phyloP scores from a whole-genome alignment of 2,888 invertebrate genomes.

The Celastrina argiolus region DNA sequence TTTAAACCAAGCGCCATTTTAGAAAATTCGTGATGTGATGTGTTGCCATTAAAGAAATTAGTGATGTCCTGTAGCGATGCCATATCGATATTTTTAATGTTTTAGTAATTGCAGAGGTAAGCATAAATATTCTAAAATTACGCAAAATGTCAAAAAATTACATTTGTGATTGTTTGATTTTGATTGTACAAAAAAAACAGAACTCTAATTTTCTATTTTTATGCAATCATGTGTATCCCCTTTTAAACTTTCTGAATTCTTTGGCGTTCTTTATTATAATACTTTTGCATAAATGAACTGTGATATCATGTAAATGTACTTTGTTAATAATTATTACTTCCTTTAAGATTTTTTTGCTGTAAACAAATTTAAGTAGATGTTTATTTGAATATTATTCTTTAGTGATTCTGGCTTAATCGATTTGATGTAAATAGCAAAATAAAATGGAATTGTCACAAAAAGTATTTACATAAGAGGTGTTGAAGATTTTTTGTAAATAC shows the following conservation, averaged over 20 bases:
- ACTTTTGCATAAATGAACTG: conserved; percentile 77
- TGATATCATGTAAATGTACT: conserved; percentile 74
- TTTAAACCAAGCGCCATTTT: conserved; percentile 7
- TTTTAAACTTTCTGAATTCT: conserved; percentile 39
- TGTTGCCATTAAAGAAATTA: conserved; percentile 17
- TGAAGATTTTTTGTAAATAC: conserved; percentile 66
- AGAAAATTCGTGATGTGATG: not conserved
- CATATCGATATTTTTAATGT: conserved; percentile 14
- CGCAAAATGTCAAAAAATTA: not conserved
- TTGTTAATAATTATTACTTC: conserved; percentile 61
- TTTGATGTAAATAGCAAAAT: conserved; percentile 58
- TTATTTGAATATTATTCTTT: conserved; percentile 33
- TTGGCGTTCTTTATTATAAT: conserved; percentile 43
- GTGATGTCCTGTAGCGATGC: conserved; percentile 9
- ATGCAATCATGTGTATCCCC: conserved; percentile 31
- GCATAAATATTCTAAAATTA: not conserved
- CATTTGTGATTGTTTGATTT: not conserved
- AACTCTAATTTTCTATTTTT: not conserved
- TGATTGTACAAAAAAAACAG: not conserved
- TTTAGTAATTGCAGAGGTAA: not conserved
- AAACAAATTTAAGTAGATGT: conserved; percentile 38
- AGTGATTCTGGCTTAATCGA: conserved; percentile 46
- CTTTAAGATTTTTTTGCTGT: conserved; percentile 46
- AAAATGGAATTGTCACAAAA: conserved; percentile 68
- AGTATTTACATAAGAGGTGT: conserved; percentile 44